Evolutionary conservation across 2,888 invertebrate genomes (phyloP), one percentile per base, ranked within the genome.

Genomic region (Drosophila cognata): DNA sequence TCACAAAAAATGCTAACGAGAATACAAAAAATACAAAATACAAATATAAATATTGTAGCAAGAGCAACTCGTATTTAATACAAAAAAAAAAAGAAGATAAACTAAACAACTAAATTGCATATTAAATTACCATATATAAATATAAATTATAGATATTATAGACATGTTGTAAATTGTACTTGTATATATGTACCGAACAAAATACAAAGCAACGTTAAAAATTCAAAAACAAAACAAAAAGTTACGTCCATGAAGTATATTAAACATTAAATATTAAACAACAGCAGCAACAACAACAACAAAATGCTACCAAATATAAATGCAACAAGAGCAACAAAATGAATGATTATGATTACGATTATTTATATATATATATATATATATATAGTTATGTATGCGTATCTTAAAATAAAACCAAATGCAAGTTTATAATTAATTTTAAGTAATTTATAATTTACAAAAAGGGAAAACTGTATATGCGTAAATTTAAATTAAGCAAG

Each of bases 91-190:
- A 66, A 66, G 46, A 57, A 51, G 18, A 31, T 51, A 31, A 63
- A 55, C 10, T 29, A 51, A 74, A 51, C 35, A 48, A 33, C 31
- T 36, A 46, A 69, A 72, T 71, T 63, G 65, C 71, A 78, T 81
- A 83, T 79, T 81, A 46, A 72, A 72, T 58, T 48, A 41, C 52
- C 56, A 66, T 57, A 58, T 36, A 71, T 56, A 56, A 50, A 72
- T 52, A 56, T 46, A 55, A 33, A 59, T 58, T 25, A 62, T 46
- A 62, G 62, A 13, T 78, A 76, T 58, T 74, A 81, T 66, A 87
- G 67, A 63, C 79, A 77, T 85, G 85, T 90, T 89, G 82, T 82
- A 89, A 77, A 86, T 86, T 88, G 84, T 87, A 85, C 73, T 86
- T 84, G 82, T 81, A 85, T 74, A 83, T 82, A 88, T 71, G 80